Base-by-base conservation (phyloP, 2,113 vertebrate genomes). In the Dinomys branickii region DNA sequence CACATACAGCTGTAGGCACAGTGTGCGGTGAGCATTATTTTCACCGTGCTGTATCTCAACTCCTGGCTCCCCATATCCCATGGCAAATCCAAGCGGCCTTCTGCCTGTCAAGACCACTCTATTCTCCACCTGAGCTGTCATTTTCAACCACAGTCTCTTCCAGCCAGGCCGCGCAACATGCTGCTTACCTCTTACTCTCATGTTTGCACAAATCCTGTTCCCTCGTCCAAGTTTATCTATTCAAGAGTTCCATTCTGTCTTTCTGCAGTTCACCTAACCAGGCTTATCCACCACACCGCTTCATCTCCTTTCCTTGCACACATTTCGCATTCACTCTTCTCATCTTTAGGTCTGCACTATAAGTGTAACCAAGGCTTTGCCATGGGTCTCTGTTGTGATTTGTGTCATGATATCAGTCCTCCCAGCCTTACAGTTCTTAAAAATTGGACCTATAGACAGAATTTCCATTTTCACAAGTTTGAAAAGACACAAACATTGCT, bases 381-480 rank as follows among this genome's bases (percentile, higher is more conserved):
- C 24, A 61, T 35, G 28, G 75, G 9, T 89, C 50, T 75, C 33
- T 35, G 78, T 88, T 69, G 63, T n/a, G 54, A 41, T 67, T 41
- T 96, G 38, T 84, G 80, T 41, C 47, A 81, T 22, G 30, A 4
- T 88, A 89, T 69, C 59, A 67, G 47, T 47, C 58, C 91, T 89
- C 56, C 94, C 61, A 86, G 38, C 90, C 20, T 89, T 85, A 92
- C 0, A 63, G 47, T 67, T 85, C 50, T 91, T 84, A 77, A 82
- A 84, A 91, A 91, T 33, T 71, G 30, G 41, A 94, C 65, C 12
- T 47, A 59, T 20, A 90, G 86, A 82, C 85, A 89, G 20, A 87
- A 83, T 83, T 81, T 91, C n/a, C 56, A 88, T 63, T 94, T 85
- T 71, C 96, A 88, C 4, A 52, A 91, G 28, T 28, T 52, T 91